Evolutionary conservation across 1,140 invertebrate species (phyloP).

Genomic region (Nephila pilipes): DNA sequence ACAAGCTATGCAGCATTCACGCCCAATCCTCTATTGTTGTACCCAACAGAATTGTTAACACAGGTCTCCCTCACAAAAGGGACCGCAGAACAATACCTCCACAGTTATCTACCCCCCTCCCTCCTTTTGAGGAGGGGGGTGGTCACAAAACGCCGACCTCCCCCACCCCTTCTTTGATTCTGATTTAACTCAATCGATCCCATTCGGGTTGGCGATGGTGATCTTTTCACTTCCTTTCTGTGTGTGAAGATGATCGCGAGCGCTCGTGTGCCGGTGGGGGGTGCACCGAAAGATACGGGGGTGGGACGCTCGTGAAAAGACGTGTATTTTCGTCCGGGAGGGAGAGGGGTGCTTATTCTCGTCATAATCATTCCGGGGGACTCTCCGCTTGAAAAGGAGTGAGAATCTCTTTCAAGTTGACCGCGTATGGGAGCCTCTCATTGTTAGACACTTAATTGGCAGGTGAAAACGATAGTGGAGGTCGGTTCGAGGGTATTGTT

Average conservation of each 20-base stretch:
- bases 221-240: slow-evolving; percentile 27
- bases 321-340: neutral
- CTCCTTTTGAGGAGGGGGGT: neutral
- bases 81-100: slow-evolving; percentile 73
- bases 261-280: neutral
- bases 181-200: slow-evolving; percentile 71
- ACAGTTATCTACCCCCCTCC: slow-evolving; percentile 60
- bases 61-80: slow-evolving; percentile 63
- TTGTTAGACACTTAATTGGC: slow-evolving; percentile 47
- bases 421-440: slow-evolving; percentile 4
- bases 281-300: neutral
- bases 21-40: slow-evolving; percentile 68
- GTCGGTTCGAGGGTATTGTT: slow-evolving; percentile 15
- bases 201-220: slow-evolving; percentile 22
- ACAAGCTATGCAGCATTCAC: slow-evolving; percentile 67
- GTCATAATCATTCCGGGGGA: slow-evolving; percentile 45
- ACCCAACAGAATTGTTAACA: slow-evolving; percentile 75
- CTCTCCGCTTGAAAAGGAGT: slow-evolving; percentile 46
- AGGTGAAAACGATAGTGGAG: slow-evolving; percentile 14
- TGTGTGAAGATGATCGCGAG: slow-evolving; percentile 47
- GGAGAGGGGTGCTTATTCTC: neutral
- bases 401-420: slow-evolving; percentile 67
- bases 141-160: neutral
- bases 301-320: slow-evolving; percentile 25
- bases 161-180: slow-evolving; percentile 58